These are phyloP conservation scores for Mormyrus lacerda DNA, from an alignment of 2,113 vertebrate genomes.

Conservation along the genomic window DNA sequence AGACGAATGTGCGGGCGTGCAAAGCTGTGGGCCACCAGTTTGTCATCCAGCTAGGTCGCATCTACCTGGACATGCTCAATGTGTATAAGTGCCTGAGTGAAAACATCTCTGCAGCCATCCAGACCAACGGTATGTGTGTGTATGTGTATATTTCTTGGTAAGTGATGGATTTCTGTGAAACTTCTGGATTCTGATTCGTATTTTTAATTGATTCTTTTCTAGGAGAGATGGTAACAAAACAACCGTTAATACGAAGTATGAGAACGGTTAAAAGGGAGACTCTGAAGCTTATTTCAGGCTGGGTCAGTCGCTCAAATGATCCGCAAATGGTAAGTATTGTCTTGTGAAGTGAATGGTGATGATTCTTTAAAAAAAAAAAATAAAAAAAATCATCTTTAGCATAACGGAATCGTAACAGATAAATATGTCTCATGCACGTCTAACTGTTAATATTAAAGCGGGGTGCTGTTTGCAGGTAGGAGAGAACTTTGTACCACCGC, in stretches of 20 bases:
- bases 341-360: background rate
- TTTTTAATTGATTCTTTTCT: conserved; percentile 28
- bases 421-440: background rate
- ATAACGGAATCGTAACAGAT: background rate
- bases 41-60: conserved; percentile 86
- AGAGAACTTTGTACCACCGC: conserved; percentile 91
- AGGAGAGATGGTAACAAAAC: conserved; percentile 97
- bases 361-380: background rate
- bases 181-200: background rate
- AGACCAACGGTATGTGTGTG: conserved; percentile 84
- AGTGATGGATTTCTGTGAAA: background rate
- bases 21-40: conserved; percentile 94
- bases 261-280: conserved; percentile 95
- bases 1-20: conserved; percentile 91
- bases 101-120: conserved; percentile 94
- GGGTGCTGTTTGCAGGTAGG: conserved; percentile 65
- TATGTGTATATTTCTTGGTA: background rate
- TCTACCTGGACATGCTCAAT: conserved; percentile 97
- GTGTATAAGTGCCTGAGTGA: conserved; percentile 98
- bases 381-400: no score
- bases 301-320: conserved; percentile 93
- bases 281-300: conserved; percentile 90
- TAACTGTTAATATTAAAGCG: background rate
- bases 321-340: conserved; percentile 81
- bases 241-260: conserved; percentile 92